Percentiles rank a stretch among this genome's conserved stretches.
These are phyloP conservation scores for Tetragnatha montana DNA, from an alignment of 2,888 invertebrate species.

Conservation along the genomic window DNA sequence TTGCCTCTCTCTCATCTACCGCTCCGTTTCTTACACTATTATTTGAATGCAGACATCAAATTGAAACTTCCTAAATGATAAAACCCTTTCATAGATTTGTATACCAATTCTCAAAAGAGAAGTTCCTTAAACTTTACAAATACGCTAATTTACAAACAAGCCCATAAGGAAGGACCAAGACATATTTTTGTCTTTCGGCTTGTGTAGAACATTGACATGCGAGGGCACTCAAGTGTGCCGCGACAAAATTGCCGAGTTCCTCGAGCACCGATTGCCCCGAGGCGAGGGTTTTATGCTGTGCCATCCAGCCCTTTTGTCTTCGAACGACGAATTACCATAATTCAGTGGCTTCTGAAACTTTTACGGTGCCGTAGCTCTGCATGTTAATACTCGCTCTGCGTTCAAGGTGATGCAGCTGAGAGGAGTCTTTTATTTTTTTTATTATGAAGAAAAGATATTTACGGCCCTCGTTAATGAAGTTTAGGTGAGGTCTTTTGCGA, in stretches of 20 bases:
- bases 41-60: too few species aligned
- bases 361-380: neutral
- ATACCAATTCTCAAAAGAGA: too few species aligned
- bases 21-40: too few species aligned
- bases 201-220: neutral
- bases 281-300: neutral
- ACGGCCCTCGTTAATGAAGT: neutral
- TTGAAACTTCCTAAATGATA: too few species aligned
- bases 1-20: too few species aligned
- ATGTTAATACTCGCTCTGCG: neutral
- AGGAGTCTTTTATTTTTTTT: neutral
- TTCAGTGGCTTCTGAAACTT: neutral
- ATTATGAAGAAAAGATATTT: neutral
- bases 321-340: neutral
- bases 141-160: too few species aligned
- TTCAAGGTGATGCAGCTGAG: neutral
- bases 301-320: neutral
- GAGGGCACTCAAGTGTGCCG: neutral
- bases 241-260: conserved; percentile 1
- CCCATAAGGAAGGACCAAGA: neutral
- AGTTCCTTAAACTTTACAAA: too few species aligned
- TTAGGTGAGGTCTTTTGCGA: neutral
- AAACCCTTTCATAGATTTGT: too few species aligned
- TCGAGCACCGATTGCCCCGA: neutral
- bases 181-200: neutral